These are phyloP conservation scores for Garrulus glandarius DNA, from an alignment of 2,797 vertebrate species.

Conservation along the genomic window DNA sequence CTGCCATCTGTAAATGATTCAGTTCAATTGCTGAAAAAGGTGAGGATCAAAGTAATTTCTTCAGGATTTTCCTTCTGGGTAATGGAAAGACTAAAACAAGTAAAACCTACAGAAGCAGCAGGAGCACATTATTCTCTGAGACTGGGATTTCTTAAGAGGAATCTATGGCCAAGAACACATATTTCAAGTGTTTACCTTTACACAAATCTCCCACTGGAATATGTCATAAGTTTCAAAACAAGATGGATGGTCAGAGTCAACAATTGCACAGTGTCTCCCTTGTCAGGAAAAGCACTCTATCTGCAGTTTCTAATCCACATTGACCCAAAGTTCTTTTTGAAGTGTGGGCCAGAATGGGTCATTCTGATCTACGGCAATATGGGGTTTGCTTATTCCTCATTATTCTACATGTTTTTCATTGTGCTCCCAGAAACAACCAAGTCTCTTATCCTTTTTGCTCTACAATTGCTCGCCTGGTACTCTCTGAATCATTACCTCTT, in stretches of 20 bases:
- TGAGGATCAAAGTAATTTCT: not conserved
- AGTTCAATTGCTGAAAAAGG: not conserved
- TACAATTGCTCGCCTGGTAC: not conserved
- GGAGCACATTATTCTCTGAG: not conserved
- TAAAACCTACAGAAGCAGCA: not conserved
- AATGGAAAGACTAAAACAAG: not conserved
- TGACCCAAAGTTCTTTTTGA: not conserved
- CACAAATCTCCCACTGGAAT: not conserved
- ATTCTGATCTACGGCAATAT: not conserved
- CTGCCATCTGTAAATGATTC: not conserved
- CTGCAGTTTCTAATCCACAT: not conserved
- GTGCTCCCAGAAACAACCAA: not conserved
- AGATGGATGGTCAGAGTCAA: not conserved
- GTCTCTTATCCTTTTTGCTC: not conserved
- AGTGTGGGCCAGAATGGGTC: not conserved
- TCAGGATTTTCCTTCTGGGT: not conserved
- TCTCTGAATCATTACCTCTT: not conserved
- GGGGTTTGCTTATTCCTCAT: not conserved
- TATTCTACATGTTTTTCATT: not conserved
- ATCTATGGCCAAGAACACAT: not conserved
- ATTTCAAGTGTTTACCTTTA: not conserved
- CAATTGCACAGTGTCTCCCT: not conserved
- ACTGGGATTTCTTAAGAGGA: not conserved
- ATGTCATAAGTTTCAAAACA: not conserved
- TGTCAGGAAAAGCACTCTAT: not conserved